Evolutionary conservation across 2,888 invertebrate species (phyloP), one percentile per base, ranked within the genome.

Genomic region (Lagria hirta): DNA sequence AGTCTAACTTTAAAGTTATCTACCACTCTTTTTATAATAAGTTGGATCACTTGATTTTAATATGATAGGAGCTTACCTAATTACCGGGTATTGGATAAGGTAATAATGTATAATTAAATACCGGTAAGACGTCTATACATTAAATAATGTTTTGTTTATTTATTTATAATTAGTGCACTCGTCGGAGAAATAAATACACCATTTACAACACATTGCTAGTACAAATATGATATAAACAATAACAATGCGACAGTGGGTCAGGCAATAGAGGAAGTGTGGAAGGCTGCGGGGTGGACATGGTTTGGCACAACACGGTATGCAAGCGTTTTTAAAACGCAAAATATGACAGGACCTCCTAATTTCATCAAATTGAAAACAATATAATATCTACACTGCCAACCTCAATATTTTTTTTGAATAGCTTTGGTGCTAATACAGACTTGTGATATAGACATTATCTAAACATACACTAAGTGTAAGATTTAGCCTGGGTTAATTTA

Each of bases 101-200:
- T n/a, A n/a, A n/a, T n/a, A n/a, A n/a, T n/a, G n/a, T n/a, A n/a
- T n/a, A n/a, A n/a, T n/a, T n/a, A n/a, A n/a, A n/a, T n/a, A n/a
- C n/a, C n/a, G n/a, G n/a, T n/a, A n/a, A n/a, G n/a, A n/a, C n/a
- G n/a, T n/a, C n/a, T n/a, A n/a, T 66, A 66, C 65, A 65, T 64
- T 64, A 68, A 66, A 67, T 68, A 64, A 63, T 64, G 59, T 66
- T n/a, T n/a, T n/a, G n/a, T n/a, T n/a, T n/a, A n/a, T n/a, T 65
- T 65, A 64, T 65, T 66, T 63, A 63, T 63, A 61, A 61, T 60
- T 67, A 65, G 66, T 62, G 67, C 67, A 66, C 66, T 62, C 60
- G 62, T 69, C 67, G 68, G 66, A 66, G 69, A 69, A 69, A 68
- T 69, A 66, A 66, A 66, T 69, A 70, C 68, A 68, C 65, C 69